Evolutionary conservation across 1,140 invertebrate species (phyloP), one percentile per base, ranked within the genome.

Genomic region (Lordiphosa stackelbergi): DNA sequence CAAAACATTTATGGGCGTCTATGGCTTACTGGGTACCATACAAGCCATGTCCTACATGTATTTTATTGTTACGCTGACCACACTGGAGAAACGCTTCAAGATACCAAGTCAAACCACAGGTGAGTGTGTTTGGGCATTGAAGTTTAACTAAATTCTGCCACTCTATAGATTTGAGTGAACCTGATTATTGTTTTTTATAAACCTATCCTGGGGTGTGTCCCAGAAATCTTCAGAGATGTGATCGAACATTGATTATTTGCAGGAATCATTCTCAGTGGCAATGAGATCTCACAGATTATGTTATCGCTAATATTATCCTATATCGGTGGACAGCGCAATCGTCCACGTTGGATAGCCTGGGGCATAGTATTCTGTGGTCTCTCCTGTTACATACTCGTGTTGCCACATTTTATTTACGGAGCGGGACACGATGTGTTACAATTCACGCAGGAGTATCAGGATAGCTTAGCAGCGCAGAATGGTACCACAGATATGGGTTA

Each of bases 1-100:
- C 11, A 90, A 89, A 64, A 88, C 84, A 35, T 94, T 93, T 71
- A 89, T 93, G 68, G 73, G 89, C 1, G 90, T 92, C 8, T 94
- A 92, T 66, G 92, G 91, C 5, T 72, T 93, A 2, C 87, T 93
- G 7, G 92, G 92, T 6, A 91, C 92, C n/a, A 89, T 92, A 0
- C 93, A 94, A 66, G 90, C 92, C 31, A 93, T 93, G 91, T 90
- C 92, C 22, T 93, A 91, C 66, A 91, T 93, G 66, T 94, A 93
- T 69, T 91, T 93, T 47, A 88, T 92, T 3, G 91, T 93, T 13
- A 91, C 92, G 5, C 78, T 93, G 55, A 92, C 92, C 22, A 93
- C 93, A 2, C 78, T 94, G 57, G 93, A 94, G 74, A 93, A 92
- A 73, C 88, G 92, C 60, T 94, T 93, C 69, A 92, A 93, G 74